A percentile compares a stretch with the other conserved stretches of the same genome.
phyloP scores from a whole-genome alignment of 1,140 invertebrate genomes.

The Dolichoris vasculosae region DNA sequence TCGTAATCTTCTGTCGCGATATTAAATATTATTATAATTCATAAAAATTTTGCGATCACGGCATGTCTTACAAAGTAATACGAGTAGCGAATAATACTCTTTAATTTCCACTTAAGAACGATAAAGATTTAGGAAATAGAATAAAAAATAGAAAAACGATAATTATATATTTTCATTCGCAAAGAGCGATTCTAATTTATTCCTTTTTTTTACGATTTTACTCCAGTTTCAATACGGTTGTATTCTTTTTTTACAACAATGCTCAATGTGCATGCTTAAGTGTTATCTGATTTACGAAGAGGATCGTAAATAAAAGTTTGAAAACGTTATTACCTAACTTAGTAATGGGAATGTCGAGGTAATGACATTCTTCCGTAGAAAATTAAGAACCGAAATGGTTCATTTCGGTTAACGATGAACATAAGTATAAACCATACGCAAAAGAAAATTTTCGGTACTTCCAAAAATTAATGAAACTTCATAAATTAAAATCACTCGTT shows the following conservation, averaged over 20 bases:
- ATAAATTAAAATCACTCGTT: neutral
- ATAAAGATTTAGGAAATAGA: neutral
- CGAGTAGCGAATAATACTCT: neutral
- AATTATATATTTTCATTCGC: neutral
- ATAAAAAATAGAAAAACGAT: neutral
- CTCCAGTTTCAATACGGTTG: neutral
- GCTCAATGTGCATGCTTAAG: neutral
- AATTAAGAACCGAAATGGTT: slow-evolving; percentile 35
- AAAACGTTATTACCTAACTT: slow-evolving; percentile 28
- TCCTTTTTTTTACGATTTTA: neutral
- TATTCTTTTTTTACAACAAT: slow-evolving; percentile 1
- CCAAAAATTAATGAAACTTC: slow-evolving; percentile 9
- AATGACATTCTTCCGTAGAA: slow-evolving; percentile 39
- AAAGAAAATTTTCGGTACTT: neutral
- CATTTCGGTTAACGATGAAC: slow-evolving; percentile 1
- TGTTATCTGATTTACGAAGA: slow-evolving; percentile 35
- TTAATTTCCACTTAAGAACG: neutral
- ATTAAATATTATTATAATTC: neutral
- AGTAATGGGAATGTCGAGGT: slow-evolving; percentile 16
- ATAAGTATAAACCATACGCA: neutral
- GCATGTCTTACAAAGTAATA: neutral
- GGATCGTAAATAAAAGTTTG: slow-evolving; percentile 40
- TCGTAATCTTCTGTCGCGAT: no score
- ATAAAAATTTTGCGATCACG: neutral
- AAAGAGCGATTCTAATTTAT: neutral